Base-by-base conservation (phyloP, 2,797 vertebrate species). In the Pampus argenteus region DNA sequence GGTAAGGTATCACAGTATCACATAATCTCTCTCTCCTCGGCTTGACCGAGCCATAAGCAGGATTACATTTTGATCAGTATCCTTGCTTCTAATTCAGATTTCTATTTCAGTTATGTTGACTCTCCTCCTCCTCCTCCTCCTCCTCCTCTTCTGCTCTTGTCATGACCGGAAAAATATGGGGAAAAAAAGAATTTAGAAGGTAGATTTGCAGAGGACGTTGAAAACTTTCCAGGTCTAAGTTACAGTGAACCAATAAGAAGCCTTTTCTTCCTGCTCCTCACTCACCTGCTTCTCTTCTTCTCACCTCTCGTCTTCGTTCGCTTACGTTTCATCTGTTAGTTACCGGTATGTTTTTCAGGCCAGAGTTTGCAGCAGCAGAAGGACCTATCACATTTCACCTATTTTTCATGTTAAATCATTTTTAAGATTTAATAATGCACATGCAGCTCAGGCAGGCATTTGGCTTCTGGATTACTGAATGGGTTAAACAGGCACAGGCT, bases 161-260 rank as follows among this genome's bases (percentile, higher is more conserved):
- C 86, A 68, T 86, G 62, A 88, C 55, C 63, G 70, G 94, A 94
- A n/a, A n/a, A n/a, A n/a, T n/a, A n/a, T n/a, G n/a, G n/a, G 42
- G 94, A 92, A 70, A 74, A 76, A 95, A 94, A 94, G 91, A 95
- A 94, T 94, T 96, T 95, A 81, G 92, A 95, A 84, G 94, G 93
- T 63, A 88, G 91, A 93, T 95, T 95, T 73, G 86, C 93, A 31
- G 93, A 96, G 91, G 94, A 96, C 89, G 92, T 96, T 87, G 92
- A 96, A 88, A 95, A 95, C 88, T 95, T 96, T 92, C 92, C 91
- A 91, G 92, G 93, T 93, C 95, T 95, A 86, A 92, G 93, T 94
- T 87, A 88, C 83, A 80, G 86, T 87, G 88, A 90, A 82, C 84
- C 71, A 81, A 81, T 88, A 83, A 90, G 71, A 85, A 71, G 5